Base-by-base conservation (phyloP, 2,888 invertebrate genomes). In the Harpalus rufipes region DNA sequence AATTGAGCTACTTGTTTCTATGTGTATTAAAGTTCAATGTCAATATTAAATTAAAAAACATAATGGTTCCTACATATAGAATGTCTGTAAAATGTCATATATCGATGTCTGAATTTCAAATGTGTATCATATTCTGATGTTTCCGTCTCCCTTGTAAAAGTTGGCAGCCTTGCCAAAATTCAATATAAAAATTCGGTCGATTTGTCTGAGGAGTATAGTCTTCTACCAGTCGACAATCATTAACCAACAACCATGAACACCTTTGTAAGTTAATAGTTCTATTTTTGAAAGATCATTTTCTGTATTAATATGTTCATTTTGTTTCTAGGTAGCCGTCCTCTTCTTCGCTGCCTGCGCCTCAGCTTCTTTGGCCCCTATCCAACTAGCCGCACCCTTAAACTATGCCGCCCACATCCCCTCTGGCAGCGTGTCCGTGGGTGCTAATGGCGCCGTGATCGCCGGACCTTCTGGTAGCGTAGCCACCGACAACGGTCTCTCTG, bases 381-480 rank as follows among this genome's bases (percentile, higher is more conserved):
- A 2, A 0, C 10, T 51, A 12, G 12, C 8, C 44, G 12, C 44
- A 1, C 6, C 32, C 18, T 59, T 12, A 18, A 79, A 79, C 68
- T 32, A 14, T 6, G 82, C 72, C 8, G 83, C 76, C 21, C 83
- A 83, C n/a, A 83, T 83, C 25, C 74, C 83, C 39, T 83, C 83
- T 8, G 83, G 83, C 25, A 61, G 61, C 44, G 76, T 83, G n/a
- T 58, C 56, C 21, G 83, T 83, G 2, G 74, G 83, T 59, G 56
- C 51, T 12, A 39, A 80, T 39, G 80, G 74, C 72, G 85, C 86
- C 21, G 85, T 87, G 56, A 78, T 86, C 16, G 85, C 86, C 10
- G 83, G 83, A 12, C 83, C 83, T 6, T 18, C 83, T 21, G 83
- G 83, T 7, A 59, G 59, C 59, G 76, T 83, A 16, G 18, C 16